Percentiles rank a stretch among this genome's conserved stretches.
Conservation (phyloP, 2,113 vertebrate species). For the Nothobranchius kuhntae region DNA sequence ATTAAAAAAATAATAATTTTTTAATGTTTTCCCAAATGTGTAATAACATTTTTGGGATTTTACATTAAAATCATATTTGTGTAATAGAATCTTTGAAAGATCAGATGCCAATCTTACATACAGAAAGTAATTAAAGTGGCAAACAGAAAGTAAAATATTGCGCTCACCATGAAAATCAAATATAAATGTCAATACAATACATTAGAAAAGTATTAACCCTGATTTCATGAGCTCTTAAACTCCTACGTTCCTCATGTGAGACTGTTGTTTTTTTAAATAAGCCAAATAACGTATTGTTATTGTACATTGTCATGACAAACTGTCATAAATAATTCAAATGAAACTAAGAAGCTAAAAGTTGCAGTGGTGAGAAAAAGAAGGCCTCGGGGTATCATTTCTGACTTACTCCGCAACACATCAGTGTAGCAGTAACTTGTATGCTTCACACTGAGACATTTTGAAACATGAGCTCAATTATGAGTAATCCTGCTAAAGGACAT, state of each 20-base stretch:
- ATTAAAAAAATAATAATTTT: no score
- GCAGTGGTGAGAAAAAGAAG: conserved; percentile 21
- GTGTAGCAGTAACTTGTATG: conserved; percentile 27
- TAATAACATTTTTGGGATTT: no score
- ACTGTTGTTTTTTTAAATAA: conserved; percentile 34
- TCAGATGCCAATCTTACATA: no score
- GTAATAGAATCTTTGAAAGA: no score
- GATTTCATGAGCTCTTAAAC: conserved; percentile 37
- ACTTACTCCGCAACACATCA: conserved; percentile 45
- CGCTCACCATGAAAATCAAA: no score
- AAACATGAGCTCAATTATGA: conserved; percentile 56
- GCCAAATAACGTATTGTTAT: conserved; percentile 35
- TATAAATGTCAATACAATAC: no score
- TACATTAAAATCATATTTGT: no score
- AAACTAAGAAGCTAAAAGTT: conserved; percentile 26
- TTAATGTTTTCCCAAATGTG: no score
- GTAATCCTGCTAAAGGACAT: conserved; percentile 52
- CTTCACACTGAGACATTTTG: conserved; percentile 56
- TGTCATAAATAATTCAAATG: conserved; percentile 48
- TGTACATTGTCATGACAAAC: conserved; percentile 50
- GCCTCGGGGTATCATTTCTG: conserved; percentile 38
- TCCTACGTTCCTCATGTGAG: conserved; percentile 20
- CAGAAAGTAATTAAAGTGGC: no score
- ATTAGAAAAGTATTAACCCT: no score
- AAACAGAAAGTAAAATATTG: no score